Conservation (phyloP, 92 coral and sea anemone species). For the Phenganax marumi region DNA sequence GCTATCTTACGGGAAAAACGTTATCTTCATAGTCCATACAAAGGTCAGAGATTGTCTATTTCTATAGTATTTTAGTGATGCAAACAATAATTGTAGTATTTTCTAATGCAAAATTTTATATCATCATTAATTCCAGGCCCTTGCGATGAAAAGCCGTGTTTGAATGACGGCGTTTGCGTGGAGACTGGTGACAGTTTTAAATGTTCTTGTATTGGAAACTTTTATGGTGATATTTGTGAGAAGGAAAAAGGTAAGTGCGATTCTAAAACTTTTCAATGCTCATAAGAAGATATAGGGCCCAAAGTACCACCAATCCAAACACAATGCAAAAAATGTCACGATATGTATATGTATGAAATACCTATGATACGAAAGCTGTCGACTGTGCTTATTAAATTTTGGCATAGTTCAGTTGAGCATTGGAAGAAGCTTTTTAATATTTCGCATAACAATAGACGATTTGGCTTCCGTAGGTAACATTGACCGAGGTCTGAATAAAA, state of each 20-base stretch:
- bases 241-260: slow-evolving; percentile 27
- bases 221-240: slow-evolving; percentile 17
- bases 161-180: slow-evolving; percentile 24
- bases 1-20: no score
- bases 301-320: no score
- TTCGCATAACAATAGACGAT: no score
- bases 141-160: slow-evolving; percentile 19
- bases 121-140: slow-evolving; percentile 6
- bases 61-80: not conserved
- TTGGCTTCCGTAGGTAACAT: no score
- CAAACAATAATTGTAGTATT: not conserved
- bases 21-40: no score
- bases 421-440: no score
- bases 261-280: not conserved
- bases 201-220: slow-evolving; percentile 20
- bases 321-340: no score
- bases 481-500: no score
- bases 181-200: slow-evolving; percentile 20
- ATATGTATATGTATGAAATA: no score
- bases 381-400: no score
- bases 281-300: not conserved
- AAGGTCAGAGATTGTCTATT: not conserved
- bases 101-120: not conserved
- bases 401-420: no score
- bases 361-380: no score